Evolutionary conservation across 2,113 vertebrate species (phyloP).

Genomic region (Chaetura pelagica): DNA sequence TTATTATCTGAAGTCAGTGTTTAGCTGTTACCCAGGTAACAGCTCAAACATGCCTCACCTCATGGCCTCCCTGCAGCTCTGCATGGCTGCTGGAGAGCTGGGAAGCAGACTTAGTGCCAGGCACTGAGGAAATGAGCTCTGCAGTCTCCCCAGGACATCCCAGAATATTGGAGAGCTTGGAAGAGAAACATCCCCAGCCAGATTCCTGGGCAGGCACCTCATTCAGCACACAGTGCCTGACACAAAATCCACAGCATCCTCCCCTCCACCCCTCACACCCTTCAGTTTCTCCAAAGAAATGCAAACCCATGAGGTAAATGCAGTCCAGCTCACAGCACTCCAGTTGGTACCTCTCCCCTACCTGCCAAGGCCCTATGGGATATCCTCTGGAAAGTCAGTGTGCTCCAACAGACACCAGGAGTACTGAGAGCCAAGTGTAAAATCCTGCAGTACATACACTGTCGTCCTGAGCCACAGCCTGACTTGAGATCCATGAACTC

Average conservation of each 20-base stretch:
- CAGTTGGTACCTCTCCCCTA: neutral
- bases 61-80: slow-evolving; percentile 33
- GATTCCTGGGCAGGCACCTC: slow-evolving; percentile 15
- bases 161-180: neutral
- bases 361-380: neutral
- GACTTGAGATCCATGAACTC: neutral
- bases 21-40: slow-evolving; percentile 64
- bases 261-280: neutral
- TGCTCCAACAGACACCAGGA: neutral
- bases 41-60: slow-evolving; percentile 63
- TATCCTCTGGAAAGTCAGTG: no score
- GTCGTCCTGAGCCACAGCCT: neutral
- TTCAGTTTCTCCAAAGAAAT: neutral
- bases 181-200: neutral
- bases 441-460: neutral
- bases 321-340: neutral
- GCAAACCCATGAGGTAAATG: neutral
- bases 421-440: neutral
- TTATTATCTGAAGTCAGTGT: slow-evolving; percentile 51
- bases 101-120: slow-evolving; percentile 27
- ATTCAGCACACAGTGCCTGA: neutral
- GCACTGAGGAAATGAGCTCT: slow-evolving; percentile 44
- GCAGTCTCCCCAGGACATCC: slow-evolving; percentile 34
- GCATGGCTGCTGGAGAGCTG: neutral
- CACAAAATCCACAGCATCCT: neutral